These are phyloP conservation scores for Drosophila cardini DNA, from an alignment of 1,140 invertebrate genomes.

Conservation along the genomic window DNA sequence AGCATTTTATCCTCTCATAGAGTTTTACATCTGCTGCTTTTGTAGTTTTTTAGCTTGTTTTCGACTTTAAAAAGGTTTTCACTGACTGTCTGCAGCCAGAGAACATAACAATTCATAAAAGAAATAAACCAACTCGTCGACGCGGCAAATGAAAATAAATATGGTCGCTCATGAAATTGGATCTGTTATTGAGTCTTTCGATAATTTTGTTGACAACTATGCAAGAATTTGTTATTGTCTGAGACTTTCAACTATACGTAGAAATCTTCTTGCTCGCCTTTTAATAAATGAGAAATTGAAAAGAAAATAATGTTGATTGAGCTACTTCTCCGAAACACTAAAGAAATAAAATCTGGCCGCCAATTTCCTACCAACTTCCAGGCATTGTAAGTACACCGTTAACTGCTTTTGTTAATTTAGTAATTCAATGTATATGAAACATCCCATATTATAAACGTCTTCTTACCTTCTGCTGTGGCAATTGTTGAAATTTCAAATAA, in stretches of 20 bases:
- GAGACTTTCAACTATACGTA: conserved; percentile 62
- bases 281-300: conserved; percentile 18
- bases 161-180: conserved; percentile 73
- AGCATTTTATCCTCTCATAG: not conserved
- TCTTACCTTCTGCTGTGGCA: conserved; percentile 14
- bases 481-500: not conserved
- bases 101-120: conserved; percentile 46
- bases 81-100: conserved; percentile 31
- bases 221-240: conserved; percentile 82
- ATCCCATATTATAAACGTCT: not conserved
- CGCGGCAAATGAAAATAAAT: conserved; percentile 69
- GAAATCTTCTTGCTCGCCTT: conserved; percentile 39
- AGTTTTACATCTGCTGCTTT: conserved; percentile 3
- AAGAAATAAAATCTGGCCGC: conserved; percentile 11
- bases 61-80: conserved; percentile 10
- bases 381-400: not conserved
- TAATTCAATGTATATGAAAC: not conserved
- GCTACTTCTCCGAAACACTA: not conserved
- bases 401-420: not conserved
- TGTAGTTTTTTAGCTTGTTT: conserved; percentile 16
- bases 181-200: conserved; percentile 78
- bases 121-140: conserved; percentile 31
- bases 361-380: conserved; percentile 12
- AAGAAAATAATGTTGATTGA: conserved; percentile 5
- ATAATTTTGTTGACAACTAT: conserved; percentile 78